These are phyloP conservation scores for Nycticebus coucang DNA, from an alignment of 2,113 vertebrate species.

Conservation along the genomic window DNA sequence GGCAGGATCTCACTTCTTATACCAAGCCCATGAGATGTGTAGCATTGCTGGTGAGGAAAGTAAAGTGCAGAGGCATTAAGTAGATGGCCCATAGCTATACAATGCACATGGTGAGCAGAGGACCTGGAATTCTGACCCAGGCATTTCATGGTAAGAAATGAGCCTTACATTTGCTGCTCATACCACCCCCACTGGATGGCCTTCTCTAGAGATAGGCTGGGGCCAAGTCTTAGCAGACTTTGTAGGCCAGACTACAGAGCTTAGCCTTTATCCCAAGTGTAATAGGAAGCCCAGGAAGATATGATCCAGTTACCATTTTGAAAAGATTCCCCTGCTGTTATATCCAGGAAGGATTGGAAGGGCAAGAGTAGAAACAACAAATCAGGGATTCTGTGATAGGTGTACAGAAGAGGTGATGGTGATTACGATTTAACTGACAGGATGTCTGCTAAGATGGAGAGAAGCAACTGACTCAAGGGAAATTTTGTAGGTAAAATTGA, in stretches of 20 bases:
- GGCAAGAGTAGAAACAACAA: background rate
- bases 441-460: background rate
- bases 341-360: background rate
- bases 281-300: background rate
- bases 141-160: background rate
- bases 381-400: background rate
- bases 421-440: background rate
- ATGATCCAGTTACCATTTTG: background rate
- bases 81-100: background rate
- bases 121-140: background rate
- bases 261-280: background rate
- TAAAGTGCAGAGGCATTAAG: background rate
- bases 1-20: background rate
- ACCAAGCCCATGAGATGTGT: background rate
- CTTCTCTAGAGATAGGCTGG: background rate
- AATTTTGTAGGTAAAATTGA: background rate
- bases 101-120: background rate
- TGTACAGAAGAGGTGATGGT: background rate
- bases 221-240: background rate
- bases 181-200: too few relatives aligned
- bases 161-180: background rate
- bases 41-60: background rate
- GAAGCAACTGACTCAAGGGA: background rate
- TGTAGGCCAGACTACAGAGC: background rate
- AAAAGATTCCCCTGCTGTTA: background rate